Percentiles rank a stretch among this genome's conserved stretches.
Conservation (phyloP, 1,140 invertebrate genomes). For the Andricus grossulariae region DNA sequence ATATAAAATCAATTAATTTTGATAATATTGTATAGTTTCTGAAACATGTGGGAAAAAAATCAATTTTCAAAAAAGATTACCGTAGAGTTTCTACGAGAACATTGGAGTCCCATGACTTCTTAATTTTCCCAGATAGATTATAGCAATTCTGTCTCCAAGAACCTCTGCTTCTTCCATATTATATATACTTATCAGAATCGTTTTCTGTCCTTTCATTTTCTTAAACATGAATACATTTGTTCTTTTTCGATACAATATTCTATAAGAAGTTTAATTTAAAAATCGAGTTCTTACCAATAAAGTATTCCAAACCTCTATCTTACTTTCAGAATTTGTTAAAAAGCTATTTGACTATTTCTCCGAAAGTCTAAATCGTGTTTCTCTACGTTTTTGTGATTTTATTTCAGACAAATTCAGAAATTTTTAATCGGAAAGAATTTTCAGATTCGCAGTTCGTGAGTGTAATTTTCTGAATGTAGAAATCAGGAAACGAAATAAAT, state of each 20-base stretch:
- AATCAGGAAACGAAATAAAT: no score
- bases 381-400: no score
- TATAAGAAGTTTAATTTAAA: background rate
- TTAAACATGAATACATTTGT: slow-evolving; percentile 43
- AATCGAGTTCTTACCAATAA: slow-evolving; percentile 71
- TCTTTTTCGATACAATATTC: slow-evolving; percentile 23
- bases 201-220: slow-evolving; percentile 80
- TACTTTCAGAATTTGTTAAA: slow-evolving; percentile 91
- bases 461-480: no score
- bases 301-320: slow-evolving; percentile 92
- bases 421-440: no score
- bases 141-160: slow-evolving; percentile 93
- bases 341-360: no score
- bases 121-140: slow-evolving; percentile 89
- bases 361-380: no score
- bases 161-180: slow-evolving; percentile 99
- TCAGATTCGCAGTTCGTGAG: no score
- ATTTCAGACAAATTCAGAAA: no score
- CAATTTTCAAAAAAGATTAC: slow-evolving; percentile 67
- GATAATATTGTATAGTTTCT: no score
- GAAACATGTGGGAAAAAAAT: no score
- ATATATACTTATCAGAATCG: slow-evolving; percentile 95
- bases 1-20: slow-evolving; percentile 2
- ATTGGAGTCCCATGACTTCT: slow-evolving; percentile 90
- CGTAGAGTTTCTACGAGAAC: slow-evolving; percentile 91